phyloP scores from a whole-genome alignment of 2,888 invertebrate species.

The Pseudanteris insignis region DNA sequence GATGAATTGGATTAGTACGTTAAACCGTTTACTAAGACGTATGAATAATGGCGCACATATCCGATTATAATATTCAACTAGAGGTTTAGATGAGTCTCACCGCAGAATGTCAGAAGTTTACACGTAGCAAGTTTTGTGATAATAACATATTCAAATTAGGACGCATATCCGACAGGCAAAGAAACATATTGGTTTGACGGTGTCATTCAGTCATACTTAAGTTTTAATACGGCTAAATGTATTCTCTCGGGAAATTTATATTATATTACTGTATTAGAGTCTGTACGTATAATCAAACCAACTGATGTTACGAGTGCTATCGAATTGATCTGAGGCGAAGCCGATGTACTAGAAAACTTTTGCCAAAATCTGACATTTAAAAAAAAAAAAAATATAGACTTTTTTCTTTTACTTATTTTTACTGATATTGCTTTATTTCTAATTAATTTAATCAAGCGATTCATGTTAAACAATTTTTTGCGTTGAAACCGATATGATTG shows the following conservation, averaged over 20 bases:
- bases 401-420: too few species aligned
- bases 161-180: slow-evolving; percentile 13
- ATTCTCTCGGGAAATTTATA: slow-evolving; percentile 39
- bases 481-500: too few species aligned
- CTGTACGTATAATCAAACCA: slow-evolving; percentile 15
- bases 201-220: slow-evolving; percentile 32
- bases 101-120: slow-evolving; percentile 8
- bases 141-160: slow-evolving; percentile 28
- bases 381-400: too few species aligned
- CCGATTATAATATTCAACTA: too few species aligned
- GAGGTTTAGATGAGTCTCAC: too few species aligned
- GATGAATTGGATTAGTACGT: too few species aligned
- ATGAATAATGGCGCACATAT: too few species aligned
- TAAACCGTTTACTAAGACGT: too few species aligned
- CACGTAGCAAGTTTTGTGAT: slow-evolving; percentile 13
- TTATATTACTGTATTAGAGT: slow-evolving; percentile 29
- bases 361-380: too few species aligned
- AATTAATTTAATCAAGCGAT: too few species aligned
- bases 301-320: slow-evolving; percentile 31
- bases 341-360: slow-evolving; percentile 32
- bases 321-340: slow-evolving; percentile 36
- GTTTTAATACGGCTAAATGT: slow-evolving; percentile 37
- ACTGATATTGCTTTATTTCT: too few species aligned
- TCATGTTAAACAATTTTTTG: too few species aligned
- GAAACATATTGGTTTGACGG: slow-evolving; percentile 29